Conservation (phyloP, 2,797 vertebrate genomes). For the Catostomus latipinnis region DNA sequence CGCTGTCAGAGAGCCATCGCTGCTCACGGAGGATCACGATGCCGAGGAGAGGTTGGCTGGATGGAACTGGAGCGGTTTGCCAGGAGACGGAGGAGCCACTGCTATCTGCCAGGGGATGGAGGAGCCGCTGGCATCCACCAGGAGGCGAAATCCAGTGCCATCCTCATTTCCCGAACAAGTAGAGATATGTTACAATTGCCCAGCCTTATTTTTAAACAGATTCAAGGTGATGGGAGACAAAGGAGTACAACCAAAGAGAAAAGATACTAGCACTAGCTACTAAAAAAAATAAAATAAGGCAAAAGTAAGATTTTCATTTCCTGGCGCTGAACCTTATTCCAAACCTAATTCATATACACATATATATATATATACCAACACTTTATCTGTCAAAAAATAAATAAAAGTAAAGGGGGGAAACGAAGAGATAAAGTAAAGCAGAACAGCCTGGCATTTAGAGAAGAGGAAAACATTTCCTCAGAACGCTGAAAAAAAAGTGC, state of each 20-base stretch:
- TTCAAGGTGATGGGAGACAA: background rate
- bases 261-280: background rate
- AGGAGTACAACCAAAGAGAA: background rate
- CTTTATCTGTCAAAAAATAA: conserved; percentile 40
- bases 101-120: no score
- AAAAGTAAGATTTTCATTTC: conserved; percentile 2
- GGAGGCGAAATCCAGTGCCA: no score
- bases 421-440: conserved; percentile 31
- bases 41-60: no score
- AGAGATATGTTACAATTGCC: no score
- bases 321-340: conserved; percentile 15
- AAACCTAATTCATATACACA: conserved; percentile 39
- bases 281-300: background rate
- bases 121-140: no score
- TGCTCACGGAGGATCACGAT: no score
- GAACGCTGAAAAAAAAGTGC: conserved; percentile 8
- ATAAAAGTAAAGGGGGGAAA: background rate
- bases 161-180: no score
- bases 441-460: conserved; percentile 17
- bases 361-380: conserved; percentile 31
- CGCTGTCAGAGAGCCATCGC: no score
- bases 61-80: no score
- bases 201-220: background rate
- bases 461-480: background rate
- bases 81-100: no score